These are phyloP conservation scores for Enteromius afrohamiltoni DNA, from an alignment of 2,797 vertebrate species.

Conservation along the genomic window DNA sequence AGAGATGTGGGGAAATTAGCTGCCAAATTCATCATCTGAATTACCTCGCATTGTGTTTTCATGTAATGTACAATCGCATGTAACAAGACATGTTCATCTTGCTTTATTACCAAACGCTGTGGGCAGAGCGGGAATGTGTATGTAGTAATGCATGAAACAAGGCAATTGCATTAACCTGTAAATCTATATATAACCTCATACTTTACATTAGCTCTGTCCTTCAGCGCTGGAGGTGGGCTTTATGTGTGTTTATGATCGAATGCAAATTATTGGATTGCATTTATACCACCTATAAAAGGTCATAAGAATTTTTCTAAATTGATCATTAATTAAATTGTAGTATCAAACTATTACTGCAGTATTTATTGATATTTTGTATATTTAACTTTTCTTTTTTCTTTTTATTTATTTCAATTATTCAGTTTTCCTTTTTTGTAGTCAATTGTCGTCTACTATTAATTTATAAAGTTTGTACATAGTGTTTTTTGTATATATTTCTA, in stretches of 20 bases:
- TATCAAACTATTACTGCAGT: neutral
- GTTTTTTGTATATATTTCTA: neutral
- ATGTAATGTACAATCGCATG: conserved; percentile 32
- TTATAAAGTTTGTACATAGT: too few relatives aligned
- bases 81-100: conserved; percentile 33
- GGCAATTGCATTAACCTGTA: conserved; percentile 1
- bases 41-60: conserved; percentile 3
- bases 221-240: neutral
- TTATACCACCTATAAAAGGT: neutral
- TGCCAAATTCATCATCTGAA: conserved; percentile 45
- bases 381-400: neutral
- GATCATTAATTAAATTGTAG: neutral
- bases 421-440: neutral
- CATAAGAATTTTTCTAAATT: neutral
- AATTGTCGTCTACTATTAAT: neutral
- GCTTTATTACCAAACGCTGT: conserved; percentile 13
- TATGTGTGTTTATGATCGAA: neutral
- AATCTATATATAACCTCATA: conserved; percentile 24
- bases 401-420: neutral
- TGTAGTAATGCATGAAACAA: neutral
- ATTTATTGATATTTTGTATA: neutral
- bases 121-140: neutral
- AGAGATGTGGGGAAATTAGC: conserved; percentile 53
- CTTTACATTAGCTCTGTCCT: conserved; percentile 11
- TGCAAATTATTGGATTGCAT: neutral